Percentiles rank a stretch among this genome's conserved stretches.
These are phyloP conservation scores for Microchrysa polita DNA, from an alignment of 2,888 invertebrate species.

Conservation along the genomic window DNA sequence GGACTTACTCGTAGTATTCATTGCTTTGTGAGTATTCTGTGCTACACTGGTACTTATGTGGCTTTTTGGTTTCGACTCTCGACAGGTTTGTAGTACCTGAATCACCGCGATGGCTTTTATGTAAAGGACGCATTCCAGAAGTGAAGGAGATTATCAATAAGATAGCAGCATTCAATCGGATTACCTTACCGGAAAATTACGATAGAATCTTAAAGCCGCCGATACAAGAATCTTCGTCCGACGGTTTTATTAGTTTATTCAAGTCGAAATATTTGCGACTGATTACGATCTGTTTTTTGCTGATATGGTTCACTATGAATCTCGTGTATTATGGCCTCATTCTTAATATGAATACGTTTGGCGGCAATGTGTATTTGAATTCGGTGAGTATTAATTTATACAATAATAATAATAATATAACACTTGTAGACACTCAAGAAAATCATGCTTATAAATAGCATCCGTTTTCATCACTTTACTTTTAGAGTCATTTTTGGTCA, in stretches of 20 bases:
- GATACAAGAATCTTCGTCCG: conserved; percentile 65
- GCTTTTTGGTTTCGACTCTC: not conserved
- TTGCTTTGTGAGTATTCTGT: not conserved
- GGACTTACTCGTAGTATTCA: not conserved
- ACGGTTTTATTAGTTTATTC: conserved; percentile 73
- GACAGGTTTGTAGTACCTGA: conserved; percentile 81
- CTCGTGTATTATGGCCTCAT: conserved; percentile 68
- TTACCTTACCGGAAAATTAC: conserved; percentile 72
- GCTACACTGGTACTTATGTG: not conserved
- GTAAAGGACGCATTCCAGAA: conserved; percentile 76
- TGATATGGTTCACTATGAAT: conserved; percentile 79
- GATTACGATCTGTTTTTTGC: conserved; percentile 75
- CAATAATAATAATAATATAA: no score
- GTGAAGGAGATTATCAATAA: conserved; percentile 72
- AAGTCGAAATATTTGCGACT: conserved; percentile 72
- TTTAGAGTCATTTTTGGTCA: no score
- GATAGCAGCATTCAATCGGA: conserved; percentile 74
- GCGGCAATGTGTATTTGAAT: conserved; percentile 79
- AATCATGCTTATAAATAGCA: no score
- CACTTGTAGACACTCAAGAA: no score
- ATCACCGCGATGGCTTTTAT: conserved; percentile 81
- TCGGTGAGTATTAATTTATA: conserved; percentile 68
- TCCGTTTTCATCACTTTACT: no score
- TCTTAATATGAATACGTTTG: conserved; percentile 78
- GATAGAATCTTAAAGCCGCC: conserved; percentile 73